Evolutionary conservation across 2,113 vertebrate species (phyloP), one percentile per base, ranked within the genome.

Genomic region (Poecilia latipinna): DNA sequence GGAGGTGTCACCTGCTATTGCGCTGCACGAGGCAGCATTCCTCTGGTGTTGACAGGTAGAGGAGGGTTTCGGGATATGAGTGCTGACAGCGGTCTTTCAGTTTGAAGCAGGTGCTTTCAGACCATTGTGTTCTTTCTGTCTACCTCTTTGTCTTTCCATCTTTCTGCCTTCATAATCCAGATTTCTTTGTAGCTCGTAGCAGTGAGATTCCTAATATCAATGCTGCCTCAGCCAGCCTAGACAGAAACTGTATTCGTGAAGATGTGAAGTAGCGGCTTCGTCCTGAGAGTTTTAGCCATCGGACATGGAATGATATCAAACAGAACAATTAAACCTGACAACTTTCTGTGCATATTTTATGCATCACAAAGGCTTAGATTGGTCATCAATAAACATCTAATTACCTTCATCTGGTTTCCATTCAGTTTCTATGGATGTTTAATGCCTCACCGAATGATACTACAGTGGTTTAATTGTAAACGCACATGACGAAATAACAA

Each of bases 351-450:
- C 90, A 74, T 74, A 44, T 72, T 75, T 80, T 71, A 79, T 70
- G 77, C 62, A 72, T 37, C 33, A 79, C 61, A 68, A 60, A 72
- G 75, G 77, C 85, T 92, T 90, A 85, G 61, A 68, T 32, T 71
- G 65, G 62, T 62, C 77, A 79, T 83, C 75, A 70, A 72, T 80
- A 78, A 84, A 87, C 77, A 85, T 64, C 35, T 90, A 89, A 89
- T 89, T 90, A 87, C 79, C 69, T 74, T 72, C 17, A 51, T 77
- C 74, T 87, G 88, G 70, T 90, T 88, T 88, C 82, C 72, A 88
- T 87, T 86, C 75, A 54, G 32, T 77, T 86, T 83, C 80, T 44
- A 90, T 93, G 84, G 90, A 93, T 94, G 90, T 92, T 91, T 91
- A 89, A 91, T 89, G 77, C 54, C 0, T 24, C 67, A 15, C 65